Evolutionary conservation across 2,888 invertebrate genomes (phyloP).

Genomic region (Agapetus fuscipes): DNA sequence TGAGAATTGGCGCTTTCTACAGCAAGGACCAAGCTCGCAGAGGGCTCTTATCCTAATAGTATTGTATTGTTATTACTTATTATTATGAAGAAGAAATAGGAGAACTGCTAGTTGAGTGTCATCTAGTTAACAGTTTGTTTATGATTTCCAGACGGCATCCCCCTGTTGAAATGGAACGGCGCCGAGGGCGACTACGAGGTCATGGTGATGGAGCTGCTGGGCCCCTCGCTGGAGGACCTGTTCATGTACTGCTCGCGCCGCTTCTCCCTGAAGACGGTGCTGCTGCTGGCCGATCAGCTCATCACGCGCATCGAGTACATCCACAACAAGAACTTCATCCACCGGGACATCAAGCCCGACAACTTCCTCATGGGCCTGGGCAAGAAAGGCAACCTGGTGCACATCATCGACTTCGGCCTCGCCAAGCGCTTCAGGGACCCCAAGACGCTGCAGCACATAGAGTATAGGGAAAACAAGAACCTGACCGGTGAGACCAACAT

Average conservation of each 20-base stretch:
- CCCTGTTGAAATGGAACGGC: slow-evolving; percentile 96
- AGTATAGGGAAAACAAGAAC: slow-evolving; percentile 99
- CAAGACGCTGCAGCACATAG: slow-evolving; percentile 91
- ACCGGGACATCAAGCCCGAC: slow-evolving; percentile 92
- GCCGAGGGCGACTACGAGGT: slow-evolving; percentile 99
- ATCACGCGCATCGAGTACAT: slow-evolving; percentile 96
- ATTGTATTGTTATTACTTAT: no score
- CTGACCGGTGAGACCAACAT: slow-evolving; percentile 75
- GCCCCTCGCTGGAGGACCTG: slow-evolving; percentile 94
- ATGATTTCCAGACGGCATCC: slow-evolving; percentile 95
- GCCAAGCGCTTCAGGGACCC: slow-evolving; percentile 98
- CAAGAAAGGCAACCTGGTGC: slow-evolving; percentile 94
- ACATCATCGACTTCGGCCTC: slow-evolving; percentile 99
- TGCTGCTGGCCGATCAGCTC: slow-evolving; percentile 95
- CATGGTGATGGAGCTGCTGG: slow-evolving; percentile 98
- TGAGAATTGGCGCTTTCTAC: no score
- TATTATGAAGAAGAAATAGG: no score
- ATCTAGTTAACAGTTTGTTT: no score
- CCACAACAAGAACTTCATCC: slow-evolving; percentile 97
- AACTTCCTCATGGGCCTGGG: slow-evolving; percentile 98
- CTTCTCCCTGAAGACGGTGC: slow-evolving; percentile 97
- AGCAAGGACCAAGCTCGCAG: no score
- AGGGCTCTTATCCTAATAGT: no score
- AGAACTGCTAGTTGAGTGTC: no score
- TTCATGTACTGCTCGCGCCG: slow-evolving; percentile 98